Conservation (phyloP, 2,113 vertebrate species). For the Cololabis saira region DNA sequence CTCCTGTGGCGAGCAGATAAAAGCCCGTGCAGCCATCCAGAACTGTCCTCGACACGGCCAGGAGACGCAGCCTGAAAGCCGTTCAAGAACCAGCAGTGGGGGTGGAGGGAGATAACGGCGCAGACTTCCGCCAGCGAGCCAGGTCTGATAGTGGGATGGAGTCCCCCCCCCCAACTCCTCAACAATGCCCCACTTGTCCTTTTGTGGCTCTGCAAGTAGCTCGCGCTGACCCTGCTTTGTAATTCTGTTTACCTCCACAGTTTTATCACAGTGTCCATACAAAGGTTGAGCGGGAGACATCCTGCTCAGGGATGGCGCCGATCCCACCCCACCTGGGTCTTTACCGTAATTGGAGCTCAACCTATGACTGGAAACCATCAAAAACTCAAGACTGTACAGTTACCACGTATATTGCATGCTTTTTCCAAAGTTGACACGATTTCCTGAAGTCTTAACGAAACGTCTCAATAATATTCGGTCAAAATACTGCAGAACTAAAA, state of each 20-base stretch:
- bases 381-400: no score
- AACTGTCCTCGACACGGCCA: slow-evolving; percentile 61
- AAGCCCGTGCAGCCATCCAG: slow-evolving; percentile 71
- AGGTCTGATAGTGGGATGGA: slow-evolving; percentile 51
- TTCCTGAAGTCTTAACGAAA: no score
- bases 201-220: slow-evolving; percentile 43
- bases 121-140: slow-evolving; percentile 57
- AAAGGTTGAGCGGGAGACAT: slow-evolving; percentile 56
- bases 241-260: slow-evolving; percentile 43
- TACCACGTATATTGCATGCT: no score
- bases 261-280: slow-evolving; percentile 50
- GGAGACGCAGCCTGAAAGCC: slow-evolving; percentile 47
- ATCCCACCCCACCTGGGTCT: slow-evolving; percentile 20
- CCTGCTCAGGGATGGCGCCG: slow-evolving; percentile 50
- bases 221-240: slow-evolving; percentile 29
- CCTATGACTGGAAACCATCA: no score
- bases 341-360: no score
- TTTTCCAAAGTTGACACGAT: no score
- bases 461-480: no score
- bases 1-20: slow-evolving; percentile 69
- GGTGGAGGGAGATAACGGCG: slow-evolving; percentile 50
- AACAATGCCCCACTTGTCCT: slow-evolving; percentile 67
- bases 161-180: neutral
- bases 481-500: no score
- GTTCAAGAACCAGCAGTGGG: slow-evolving; percentile 13